phyloP scores from a whole-genome alignment of 2,888 invertebrate species.

The Pomacea canaliculata region DNA sequence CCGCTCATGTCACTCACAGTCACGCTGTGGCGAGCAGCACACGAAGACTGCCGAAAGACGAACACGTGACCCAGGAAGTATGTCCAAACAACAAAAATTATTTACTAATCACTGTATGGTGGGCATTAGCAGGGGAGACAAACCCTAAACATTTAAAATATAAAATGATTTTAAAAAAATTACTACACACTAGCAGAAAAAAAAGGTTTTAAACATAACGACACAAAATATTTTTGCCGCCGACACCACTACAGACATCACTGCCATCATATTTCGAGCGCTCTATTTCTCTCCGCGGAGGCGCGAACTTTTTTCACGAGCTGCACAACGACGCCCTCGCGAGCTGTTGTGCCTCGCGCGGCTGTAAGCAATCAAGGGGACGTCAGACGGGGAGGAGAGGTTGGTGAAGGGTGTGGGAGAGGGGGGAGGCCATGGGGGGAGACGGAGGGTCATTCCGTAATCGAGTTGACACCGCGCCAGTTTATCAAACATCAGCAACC shows the following conservation, averaged over 20 bases:
- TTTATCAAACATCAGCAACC: neutral
- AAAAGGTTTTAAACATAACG: no score
- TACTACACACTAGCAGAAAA: no score
- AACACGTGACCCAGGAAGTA: neutral
- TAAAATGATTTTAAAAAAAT: no score
- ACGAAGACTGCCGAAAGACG: neutral
- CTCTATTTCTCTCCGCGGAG: no score
- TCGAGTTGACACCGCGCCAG: constrained; percentile 10
- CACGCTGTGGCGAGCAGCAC: neutral
- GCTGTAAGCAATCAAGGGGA: neutral
- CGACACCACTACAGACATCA: no score
- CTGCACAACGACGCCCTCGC: neutral
- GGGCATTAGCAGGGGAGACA: no score
- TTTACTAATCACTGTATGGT: no score
- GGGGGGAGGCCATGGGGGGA: neutral
- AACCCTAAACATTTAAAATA: no score
- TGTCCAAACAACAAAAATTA: no score
- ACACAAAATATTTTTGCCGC: no score
- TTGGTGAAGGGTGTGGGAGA: neutral
- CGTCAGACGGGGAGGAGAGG: neutral
- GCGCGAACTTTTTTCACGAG: no score
- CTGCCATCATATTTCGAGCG: no score
- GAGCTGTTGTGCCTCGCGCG: neutral
- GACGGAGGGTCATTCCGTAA: constrained; percentile 2
- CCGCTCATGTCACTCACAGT: neutral